A percentile compares a stretch with the other conserved stretches of the same genome.
phyloP scores from a whole-genome alignment of 2,888 invertebrate species.

The Cheiracanthium punctorium region DNA sequence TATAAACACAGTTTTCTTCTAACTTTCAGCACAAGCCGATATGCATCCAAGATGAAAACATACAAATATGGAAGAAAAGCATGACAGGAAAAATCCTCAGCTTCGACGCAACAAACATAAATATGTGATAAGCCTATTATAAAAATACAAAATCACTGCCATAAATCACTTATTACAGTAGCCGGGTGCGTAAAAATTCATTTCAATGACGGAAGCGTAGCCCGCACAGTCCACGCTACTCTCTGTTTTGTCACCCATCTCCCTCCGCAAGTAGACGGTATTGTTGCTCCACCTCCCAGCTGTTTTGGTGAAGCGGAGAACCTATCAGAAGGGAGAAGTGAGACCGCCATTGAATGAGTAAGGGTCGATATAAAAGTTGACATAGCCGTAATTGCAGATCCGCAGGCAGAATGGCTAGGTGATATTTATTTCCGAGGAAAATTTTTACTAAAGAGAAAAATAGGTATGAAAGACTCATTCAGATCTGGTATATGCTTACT shows the following conservation, averaged over 20 bases:
- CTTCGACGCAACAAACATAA: neutral
- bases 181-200: neutral
- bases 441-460: too few species aligned
- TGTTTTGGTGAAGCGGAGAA: conserved; percentile 29
- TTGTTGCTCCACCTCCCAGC: conserved; percentile 57
- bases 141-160: conserved; percentile 6
- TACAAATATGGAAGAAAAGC: neutral
- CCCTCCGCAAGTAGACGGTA: conserved; percentile 28
- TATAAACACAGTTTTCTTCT: too few species aligned
- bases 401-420: too few species aligned
- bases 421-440: too few species aligned
- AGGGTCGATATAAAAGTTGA: conserved; percentile 17
- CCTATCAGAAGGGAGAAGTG: conserved; percentile 41
- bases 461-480: too few species aligned
- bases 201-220: neutral
- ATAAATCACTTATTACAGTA: conserved; percentile 26
- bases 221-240: neutral
- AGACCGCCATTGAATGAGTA: conserved; percentile 18
- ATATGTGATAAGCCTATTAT: neutral
- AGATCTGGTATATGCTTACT: too few species aligned
- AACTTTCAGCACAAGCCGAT: neutral
- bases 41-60: neutral
- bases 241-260: conserved; percentile 48
- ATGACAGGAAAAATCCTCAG: conserved; percentile 20
- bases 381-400: neutral